Evolutionary conservation across 2,888 invertebrate species (phyloP).

Genomic region (Euclidia mi): DNA sequence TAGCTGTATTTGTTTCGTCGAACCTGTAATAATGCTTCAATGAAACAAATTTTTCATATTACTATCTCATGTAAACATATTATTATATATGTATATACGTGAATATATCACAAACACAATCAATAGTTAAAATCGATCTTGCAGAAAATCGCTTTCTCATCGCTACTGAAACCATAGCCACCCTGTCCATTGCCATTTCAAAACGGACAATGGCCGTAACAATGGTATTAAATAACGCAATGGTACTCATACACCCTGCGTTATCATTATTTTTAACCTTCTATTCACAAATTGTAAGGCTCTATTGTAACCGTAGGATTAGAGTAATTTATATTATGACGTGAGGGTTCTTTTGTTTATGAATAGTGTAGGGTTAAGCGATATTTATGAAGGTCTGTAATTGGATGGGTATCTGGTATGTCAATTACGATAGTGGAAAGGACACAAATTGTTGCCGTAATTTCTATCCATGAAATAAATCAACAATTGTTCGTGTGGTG

Average conservation of each 20-base stretch:
- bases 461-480: no score
- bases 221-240: conserved; percentile 3
- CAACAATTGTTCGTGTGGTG: no score
- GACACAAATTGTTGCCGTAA: no score
- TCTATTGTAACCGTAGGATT: conserved; percentile 31
- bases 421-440: conserved; percentile 17
- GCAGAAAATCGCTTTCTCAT: conserved; percentile 14
- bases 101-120: no score
- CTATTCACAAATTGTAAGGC: conserved; percentile 30
- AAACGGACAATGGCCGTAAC: background rate
- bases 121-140: no score
- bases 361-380: conserved; percentile 41
- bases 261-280: conserved; percentile 46
- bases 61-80: no score
- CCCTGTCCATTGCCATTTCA: conserved; percentile 9
- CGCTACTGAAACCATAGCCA: conserved; percentile 12
- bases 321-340: conserved; percentile 41
- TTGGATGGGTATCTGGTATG: conserved; percentile 29
- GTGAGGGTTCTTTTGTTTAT: conserved; percentile 40
- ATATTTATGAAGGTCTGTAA: conserved; percentile 44
- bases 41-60: no score
- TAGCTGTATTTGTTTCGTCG: no score
- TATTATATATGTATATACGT: no score
- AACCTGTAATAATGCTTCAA: no score
- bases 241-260: conserved; percentile 9